These are phyloP conservation scores for Leptinotarsa tumamoca DNA, from an alignment of 2,888 invertebrate species.

Conservation along the genomic window DNA sequence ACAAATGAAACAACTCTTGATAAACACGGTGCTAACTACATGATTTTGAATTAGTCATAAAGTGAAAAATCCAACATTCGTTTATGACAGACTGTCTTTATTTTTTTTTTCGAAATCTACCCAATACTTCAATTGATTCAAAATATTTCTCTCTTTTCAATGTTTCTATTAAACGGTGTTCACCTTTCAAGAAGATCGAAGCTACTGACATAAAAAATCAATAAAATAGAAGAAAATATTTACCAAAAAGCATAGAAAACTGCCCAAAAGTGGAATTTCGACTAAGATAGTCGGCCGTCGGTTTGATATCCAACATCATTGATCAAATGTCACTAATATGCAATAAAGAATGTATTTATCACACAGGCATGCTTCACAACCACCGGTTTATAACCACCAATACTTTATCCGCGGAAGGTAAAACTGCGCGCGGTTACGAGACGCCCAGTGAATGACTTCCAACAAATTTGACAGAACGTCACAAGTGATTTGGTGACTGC, in stretches of 20 bases:
- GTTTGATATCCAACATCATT: slow-evolving; percentile 90
- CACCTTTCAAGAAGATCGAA: too few relatives aligned
- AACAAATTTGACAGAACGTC: slow-evolving; percentile 43
- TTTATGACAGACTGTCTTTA: too few relatives aligned
- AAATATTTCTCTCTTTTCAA: too few relatives aligned
- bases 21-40: too few relatives aligned
- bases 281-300: slow-evolving; percentile 90
- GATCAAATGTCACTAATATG: slow-evolving; percentile 22
- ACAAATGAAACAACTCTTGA: too few relatives aligned
- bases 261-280: slow-evolving; percentile 93
- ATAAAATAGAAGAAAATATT: slow-evolving; percentile 49
- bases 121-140: too few relatives aligned
- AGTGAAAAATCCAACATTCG: too few relatives aligned
- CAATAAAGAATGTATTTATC: slow-evolving; percentile 26
- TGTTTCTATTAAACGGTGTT: too few relatives aligned
- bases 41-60: too few relatives aligned
- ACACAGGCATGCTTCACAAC: slow-evolving; percentile 36
- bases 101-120: too few relatives aligned
- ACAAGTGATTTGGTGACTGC: slow-evolving; percentile 48
- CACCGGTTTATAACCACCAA: slow-evolving; percentile 24
- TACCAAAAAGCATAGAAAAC: slow-evolving; percentile 96
- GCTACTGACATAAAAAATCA: not conserved
- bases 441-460: slow-evolving; percentile 31
- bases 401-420: slow-evolving; percentile 30
- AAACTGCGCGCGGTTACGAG: slow-evolving; percentile 13